These are phyloP conservation scores for Phylloscopus trochilus DNA, from an alignment of 2,113 vertebrate genomes.

Conservation along the genomic window DNA sequence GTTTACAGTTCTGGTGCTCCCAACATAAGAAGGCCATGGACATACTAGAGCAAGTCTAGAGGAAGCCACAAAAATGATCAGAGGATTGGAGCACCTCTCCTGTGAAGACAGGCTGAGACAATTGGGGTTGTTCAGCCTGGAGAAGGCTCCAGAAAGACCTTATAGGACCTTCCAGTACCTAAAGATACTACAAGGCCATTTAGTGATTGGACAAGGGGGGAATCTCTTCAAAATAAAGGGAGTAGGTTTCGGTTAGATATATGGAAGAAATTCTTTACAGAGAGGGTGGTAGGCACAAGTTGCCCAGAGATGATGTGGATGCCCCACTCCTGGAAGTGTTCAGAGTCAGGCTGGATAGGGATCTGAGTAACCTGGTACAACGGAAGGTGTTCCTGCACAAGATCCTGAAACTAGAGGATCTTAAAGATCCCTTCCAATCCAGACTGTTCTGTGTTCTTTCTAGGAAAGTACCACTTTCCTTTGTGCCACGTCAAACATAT, in stretches of 20 bases:
- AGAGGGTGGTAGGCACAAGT: not conserved
- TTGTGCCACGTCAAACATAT: rapidly evolving
- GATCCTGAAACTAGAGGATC: not conserved
- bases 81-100: not conserved
- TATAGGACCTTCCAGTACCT: not conserved
- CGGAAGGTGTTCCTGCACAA: not conserved
- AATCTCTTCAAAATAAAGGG: not conserved
- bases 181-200: not conserved
- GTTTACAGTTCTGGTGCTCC: not conserved
- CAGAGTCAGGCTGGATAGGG: not conserved
- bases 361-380: not conserved
- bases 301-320: not conserved
- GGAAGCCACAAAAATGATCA: not conserved
- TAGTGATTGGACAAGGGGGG: not conserved
- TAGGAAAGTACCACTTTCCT: not conserved
- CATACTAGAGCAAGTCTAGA: not conserved
- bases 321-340: not conserved
- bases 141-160: not conserved
- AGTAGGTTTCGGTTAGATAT: not conserved
- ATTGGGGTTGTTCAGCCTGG: not conserved
- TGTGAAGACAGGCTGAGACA: not conserved
- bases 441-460: not conserved
- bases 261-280: not conserved
- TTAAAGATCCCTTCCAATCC: not conserved
- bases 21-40: not conserved